A percentile compares a stretch with the other conserved stretches of the same genome.
These are phyloP conservation scores for Aspidiotus destructor DNA, from an alignment of 2,888 invertebrate genomes.

Conservation along the genomic window DNA sequence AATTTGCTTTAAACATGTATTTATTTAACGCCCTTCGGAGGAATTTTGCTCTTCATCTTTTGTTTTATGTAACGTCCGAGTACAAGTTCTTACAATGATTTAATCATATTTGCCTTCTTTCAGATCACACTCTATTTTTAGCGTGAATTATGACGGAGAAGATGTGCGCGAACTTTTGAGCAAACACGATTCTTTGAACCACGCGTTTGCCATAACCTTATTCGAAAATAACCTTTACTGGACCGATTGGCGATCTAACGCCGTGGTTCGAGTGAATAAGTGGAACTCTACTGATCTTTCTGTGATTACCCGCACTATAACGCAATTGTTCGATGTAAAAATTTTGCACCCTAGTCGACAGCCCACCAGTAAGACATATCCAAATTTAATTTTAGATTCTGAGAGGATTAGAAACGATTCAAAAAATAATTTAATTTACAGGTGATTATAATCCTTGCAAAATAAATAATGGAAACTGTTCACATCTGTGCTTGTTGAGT, in stretches of 20 bases:
- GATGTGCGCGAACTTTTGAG: conserved; percentile 61
- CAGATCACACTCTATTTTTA: conserved; percentile 76
- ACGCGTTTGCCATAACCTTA: conserved; percentile 80
- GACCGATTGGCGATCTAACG: conserved; percentile 87
- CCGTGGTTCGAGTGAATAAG: conserved; percentile 77
- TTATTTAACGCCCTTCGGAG: no score
- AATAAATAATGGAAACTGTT: conserved; percentile 61
- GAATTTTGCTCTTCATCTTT: no score
- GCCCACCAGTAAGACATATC: conserved; percentile 45
- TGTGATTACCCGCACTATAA: conserved; percentile 68
- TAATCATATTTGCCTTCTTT: not conserved
- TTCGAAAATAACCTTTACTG: conserved; percentile 83
- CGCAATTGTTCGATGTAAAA: conserved; percentile 85
- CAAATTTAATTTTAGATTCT: not conserved
- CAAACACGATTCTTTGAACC: conserved; percentile 64
- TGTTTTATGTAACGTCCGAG: no score
- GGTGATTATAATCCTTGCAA: conserved; percentile 52
- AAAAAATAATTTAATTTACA: conserved; percentile 13
- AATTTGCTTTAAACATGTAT: no score
- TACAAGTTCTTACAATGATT: no score
- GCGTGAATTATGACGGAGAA: conserved; percentile 67
- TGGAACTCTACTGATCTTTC: conserved; percentile 71
- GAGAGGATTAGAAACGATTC: conserved; percentile 18
- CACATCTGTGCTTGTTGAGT: conserved; percentile 69
- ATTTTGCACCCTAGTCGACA: conserved; percentile 68